These are phyloP conservation scores for Apoda limacodes DNA, from an alignment of 2,888 invertebrate species.

Conservation along the genomic window DNA sequence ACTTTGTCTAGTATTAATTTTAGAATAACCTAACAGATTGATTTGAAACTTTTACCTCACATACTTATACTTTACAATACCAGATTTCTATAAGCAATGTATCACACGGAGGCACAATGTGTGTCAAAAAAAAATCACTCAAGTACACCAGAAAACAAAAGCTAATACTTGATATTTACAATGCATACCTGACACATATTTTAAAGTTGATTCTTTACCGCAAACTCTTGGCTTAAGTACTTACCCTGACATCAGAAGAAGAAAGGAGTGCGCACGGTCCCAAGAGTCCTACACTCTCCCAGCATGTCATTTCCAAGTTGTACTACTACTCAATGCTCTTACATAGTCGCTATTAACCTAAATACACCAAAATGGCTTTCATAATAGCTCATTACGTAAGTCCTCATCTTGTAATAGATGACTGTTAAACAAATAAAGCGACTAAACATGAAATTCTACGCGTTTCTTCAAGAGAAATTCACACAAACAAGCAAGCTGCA, in stretches of 20 bases:
- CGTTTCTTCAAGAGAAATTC: slow-evolving; percentile 40
- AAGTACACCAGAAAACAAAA: too few relatives aligned
- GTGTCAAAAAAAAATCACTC: too few relatives aligned
- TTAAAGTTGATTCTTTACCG: slow-evolving; percentile 18
- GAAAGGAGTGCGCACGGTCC: slow-evolving; percentile 65
- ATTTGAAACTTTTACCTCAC: too few relatives aligned
- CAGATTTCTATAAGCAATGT: too few relatives aligned
- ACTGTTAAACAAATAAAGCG: slow-evolving; percentile 46
- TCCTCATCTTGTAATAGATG: slow-evolving; percentile 30
- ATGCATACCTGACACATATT: slow-evolving; percentile 18
- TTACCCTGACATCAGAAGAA: slow-evolving; percentile 61
- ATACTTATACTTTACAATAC: too few relatives aligned
- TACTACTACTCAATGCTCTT: too few relatives aligned
- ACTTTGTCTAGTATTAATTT: too few relatives aligned
- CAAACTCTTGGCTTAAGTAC: slow-evolving; percentile 28
- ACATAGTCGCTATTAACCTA: too few relatives aligned
- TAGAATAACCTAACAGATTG: too few relatives aligned
- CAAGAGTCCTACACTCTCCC: slow-evolving; percentile 65
- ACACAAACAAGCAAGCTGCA: slow-evolving; percentile 56
- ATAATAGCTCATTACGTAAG: slow-evolving; percentile 50
- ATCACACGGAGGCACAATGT: too few relatives aligned
- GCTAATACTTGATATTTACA: neutral
- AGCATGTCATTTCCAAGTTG: slow-evolving; percentile 66
- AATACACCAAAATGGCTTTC: slow-evolving; percentile 47
- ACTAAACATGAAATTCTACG: slow-evolving; percentile 53